phyloP scores from a whole-genome alignment of 2,797 vertebrate genomes.

The Pelodytes ibericus region DNA sequence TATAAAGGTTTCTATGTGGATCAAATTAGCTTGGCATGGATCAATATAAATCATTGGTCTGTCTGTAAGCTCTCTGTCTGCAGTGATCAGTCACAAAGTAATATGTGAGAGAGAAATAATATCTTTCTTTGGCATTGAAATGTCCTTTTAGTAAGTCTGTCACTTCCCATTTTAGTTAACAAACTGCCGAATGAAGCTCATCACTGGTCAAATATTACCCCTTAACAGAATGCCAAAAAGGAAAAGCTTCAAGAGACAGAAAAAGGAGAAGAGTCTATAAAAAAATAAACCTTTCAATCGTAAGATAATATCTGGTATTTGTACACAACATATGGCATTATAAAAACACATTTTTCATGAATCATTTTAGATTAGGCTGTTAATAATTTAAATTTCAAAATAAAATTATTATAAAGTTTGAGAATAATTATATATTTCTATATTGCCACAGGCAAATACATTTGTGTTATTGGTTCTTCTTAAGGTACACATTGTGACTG shows the following conservation, averaged over 20 bases:
- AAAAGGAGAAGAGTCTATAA: conserved; percentile 52
- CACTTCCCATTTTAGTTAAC: conserved; percentile 87
- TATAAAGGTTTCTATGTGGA: conserved; percentile 65
- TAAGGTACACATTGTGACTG: too few relatives aligned
- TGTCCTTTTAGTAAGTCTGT: conserved; percentile 85
- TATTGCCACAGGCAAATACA: neutral
- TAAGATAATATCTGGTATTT: neutral
- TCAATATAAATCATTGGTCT: conserved; percentile 69
- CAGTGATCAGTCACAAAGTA: conserved; percentile 63
- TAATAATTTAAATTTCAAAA: too few relatives aligned
- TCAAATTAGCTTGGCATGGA: conserved; percentile 73
- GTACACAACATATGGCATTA: neutral
- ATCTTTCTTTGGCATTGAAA: conserved; percentile 74
- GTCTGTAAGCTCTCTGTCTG: conserved; percentile 61
- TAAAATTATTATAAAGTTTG: too few relatives aligned
- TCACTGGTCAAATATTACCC: conserved; percentile 72
- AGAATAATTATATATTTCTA: too few relatives aligned
- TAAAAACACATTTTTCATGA: neutral
- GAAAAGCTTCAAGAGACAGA: conserved; percentile 58
- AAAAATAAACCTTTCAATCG: conserved; percentile 19
- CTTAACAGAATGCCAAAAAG: conserved; percentile 64
- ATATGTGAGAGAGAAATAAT: conserved; percentile 71
- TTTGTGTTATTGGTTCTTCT: conserved; percentile 2
- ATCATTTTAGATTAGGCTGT: too few relatives aligned
- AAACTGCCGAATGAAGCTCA: conserved; percentile 73